Conservation (phyloP, 2,888 invertebrate genomes). For the Phalangium opilio region DNA sequence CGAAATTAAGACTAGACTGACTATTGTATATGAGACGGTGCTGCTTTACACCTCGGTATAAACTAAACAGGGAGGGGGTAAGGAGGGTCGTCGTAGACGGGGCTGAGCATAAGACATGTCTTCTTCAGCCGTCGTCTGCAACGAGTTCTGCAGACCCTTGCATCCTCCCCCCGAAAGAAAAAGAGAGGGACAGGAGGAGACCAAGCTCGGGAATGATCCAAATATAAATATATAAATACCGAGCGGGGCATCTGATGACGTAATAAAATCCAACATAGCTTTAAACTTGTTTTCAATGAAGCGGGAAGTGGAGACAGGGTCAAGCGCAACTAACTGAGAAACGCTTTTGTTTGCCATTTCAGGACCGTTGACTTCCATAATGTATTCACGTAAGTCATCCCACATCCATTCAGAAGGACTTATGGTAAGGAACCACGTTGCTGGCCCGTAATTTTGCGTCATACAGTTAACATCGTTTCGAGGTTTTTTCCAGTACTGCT, state of each 20-base stretch:
- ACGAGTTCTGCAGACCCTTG: too few species aligned
- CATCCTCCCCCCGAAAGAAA: too few species aligned
- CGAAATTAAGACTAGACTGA: too few species aligned
- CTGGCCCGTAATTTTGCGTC: neutral
- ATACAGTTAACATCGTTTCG: constrained; percentile 1
- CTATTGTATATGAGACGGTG: too few species aligned
- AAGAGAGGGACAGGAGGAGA: too few species aligned
- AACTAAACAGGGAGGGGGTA: too few species aligned
- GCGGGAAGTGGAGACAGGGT: neutral
- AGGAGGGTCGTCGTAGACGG: too few species aligned
- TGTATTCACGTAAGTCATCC: neutral
- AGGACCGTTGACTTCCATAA: neutral
- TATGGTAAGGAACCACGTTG: constrained; percentile 1
- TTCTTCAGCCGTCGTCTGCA: too few species aligned
- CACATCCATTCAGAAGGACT: constrained; percentile 3
- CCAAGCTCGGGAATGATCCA: too few species aligned
- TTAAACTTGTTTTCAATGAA: constrained; percentile 4
- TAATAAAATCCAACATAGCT: constrained; percentile 1
- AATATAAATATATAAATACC: too few species aligned
- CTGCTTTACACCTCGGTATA: too few species aligned
- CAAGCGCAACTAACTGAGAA: neutral
- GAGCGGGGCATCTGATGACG: neutral
- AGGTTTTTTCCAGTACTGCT: neutral
- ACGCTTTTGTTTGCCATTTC: neutral
- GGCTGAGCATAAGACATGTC: too few species aligned